Percentiles rank a stretch among this genome's conserved stretches.
Conservation (phyloP, 2,113 vertebrate genomes). For the Megalops atlanticus region DNA sequence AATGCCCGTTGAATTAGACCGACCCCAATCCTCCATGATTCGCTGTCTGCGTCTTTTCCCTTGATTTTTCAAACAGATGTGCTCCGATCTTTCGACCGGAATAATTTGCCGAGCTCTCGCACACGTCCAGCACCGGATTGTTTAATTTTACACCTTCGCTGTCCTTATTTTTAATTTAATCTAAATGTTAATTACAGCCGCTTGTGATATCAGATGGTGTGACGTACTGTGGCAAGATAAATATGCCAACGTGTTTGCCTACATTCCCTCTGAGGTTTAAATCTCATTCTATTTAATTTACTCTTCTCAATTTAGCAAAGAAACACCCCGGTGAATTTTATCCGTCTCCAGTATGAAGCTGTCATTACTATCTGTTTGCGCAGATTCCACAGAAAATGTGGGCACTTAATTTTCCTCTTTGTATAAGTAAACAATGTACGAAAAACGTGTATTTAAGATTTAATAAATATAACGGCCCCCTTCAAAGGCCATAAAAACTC, state of each 20-base stretch:
- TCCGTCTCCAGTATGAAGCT: slow-evolving; percentile 12
- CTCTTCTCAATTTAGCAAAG: slow-evolving; percentile 57
- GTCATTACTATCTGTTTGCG: slow-evolving; percentile 37
- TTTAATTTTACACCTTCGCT: too few relatives aligned
- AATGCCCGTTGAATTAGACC: neutral
- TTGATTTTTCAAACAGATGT: too few relatives aligned
- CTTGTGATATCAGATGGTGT: slow-evolving; percentile 37
- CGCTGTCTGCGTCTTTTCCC: neutral
- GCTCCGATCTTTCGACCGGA: too few relatives aligned
- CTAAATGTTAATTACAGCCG: too few relatives aligned
- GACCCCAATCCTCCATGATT: slow-evolving; percentile 5
- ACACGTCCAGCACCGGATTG: too few relatives aligned
- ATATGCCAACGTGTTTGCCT: slow-evolving; percentile 52
- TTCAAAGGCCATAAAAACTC: neutral
- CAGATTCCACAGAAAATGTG: slow-evolving; percentile 26
- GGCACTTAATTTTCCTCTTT: slow-evolving; percentile 49
- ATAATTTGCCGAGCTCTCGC: too few relatives aligned
- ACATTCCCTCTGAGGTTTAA: slow-evolving; percentile 48
- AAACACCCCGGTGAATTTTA: slow-evolving; percentile 7
- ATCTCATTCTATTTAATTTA: slow-evolving; percentile 66
- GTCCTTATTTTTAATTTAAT: too few relatives aligned
- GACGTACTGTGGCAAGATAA: slow-evolving; percentile 47
- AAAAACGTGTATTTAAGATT: neutral
- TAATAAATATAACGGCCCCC: neutral
- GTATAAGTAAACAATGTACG: neutral